Evolutionary conservation across 2,888 invertebrate species (phyloP), one percentile per base, ranked within the genome.

Genomic region (Ennomos fuscantarius): DNA sequence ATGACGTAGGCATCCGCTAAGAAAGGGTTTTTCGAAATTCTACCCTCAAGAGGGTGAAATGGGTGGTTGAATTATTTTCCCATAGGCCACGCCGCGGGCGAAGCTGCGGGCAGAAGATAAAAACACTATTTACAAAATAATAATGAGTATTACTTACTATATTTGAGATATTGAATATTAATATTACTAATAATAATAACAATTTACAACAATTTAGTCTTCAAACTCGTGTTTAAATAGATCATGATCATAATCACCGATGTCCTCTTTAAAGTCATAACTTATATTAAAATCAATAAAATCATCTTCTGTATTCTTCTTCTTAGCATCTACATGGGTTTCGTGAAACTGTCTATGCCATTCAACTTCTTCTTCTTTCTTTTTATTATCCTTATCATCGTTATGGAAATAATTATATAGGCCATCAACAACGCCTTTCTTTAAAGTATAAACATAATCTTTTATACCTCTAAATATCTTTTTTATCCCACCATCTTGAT

Each of bases 401-500:
- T 72, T 73, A 50, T 71, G 66, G 33, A 84, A 72, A n/a, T 77
- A 62, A 11, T 52, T 74, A 6, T 78, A 72, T 8, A 86, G 58
- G 8, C 80, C 72, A 53, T 77, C 73, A 0, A 76, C 59, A 0
- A 86, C 62, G 1, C 76, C 75, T 52, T 65, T 75, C 40, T 78
- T 77, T 1, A 84, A 43, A 36, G 66, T 68, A 33, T 67, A 36
- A 0, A 85, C 60, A 60, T 77, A 81, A 1, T 77, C 67, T 53
- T 74, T 82, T 0, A 84, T 57, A 2, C 72, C 74, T 24, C 67
- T 68, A 9, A 78, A 60, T 8, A 77, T 6, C 12, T 69, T 67
- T 2, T 57, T 44, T 15, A 62, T 60, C 50, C 68, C 68, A 44
- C 24, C 13, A 50, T 54, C 53, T 35, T 41, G 31, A 0, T 33